Percentiles rank a stretch among this genome's conserved stretches.
These are phyloP conservation scores for Hirtodrosophila duncani DNA, from an alignment of 2,888 invertebrate species.

Conservation along the genomic window DNA sequence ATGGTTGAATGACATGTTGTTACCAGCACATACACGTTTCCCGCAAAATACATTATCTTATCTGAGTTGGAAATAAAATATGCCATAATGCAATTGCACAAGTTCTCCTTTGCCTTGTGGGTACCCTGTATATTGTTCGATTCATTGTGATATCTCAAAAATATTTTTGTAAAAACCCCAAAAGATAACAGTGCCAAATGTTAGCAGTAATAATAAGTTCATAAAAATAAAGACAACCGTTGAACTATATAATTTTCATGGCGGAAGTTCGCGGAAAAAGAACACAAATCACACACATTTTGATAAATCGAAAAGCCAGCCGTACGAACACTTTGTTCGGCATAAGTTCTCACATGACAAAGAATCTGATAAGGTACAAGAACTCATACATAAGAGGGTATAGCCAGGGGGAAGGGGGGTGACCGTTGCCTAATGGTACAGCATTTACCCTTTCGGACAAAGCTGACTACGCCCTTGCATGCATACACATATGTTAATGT, in stretches of 20 bases:
- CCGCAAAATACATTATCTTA: conserved; percentile 33
- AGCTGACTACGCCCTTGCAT: too few species aligned
- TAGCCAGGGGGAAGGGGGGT: too few species aligned
- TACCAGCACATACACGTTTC: conserved; percentile 12
- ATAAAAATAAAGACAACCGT: neutral
- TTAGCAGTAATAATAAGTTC: conserved; percentile 34
- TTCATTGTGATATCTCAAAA: conserved; percentile 24
- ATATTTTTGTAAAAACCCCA: conserved; percentile 14
- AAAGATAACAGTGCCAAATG: conserved; percentile 16
- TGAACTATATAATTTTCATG: conserved; percentile 32
- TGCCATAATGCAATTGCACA: conserved; percentile 36
- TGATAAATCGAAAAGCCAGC: conserved; percentile 27
- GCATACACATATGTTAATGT: too few species aligned
- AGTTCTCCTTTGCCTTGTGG: neutral
- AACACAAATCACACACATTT: conserved; percentile 13
- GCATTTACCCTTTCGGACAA: too few species aligned
- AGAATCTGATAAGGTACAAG: conserved; percentile 16
- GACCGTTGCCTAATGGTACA: too few species aligned
- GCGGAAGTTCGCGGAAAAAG: conserved; percentile 32
- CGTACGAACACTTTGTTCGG: neutral
- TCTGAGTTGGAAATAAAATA: conserved; percentile 15
- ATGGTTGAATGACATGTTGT: conserved; percentile 5
- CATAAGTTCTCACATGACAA: conserved; percentile 25
- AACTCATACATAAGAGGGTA: too few species aligned
- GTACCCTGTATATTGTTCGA: conserved; percentile 37